Conservation (phyloP, 2,888 invertebrate species). For the Ceraclea dissimilis region DNA sequence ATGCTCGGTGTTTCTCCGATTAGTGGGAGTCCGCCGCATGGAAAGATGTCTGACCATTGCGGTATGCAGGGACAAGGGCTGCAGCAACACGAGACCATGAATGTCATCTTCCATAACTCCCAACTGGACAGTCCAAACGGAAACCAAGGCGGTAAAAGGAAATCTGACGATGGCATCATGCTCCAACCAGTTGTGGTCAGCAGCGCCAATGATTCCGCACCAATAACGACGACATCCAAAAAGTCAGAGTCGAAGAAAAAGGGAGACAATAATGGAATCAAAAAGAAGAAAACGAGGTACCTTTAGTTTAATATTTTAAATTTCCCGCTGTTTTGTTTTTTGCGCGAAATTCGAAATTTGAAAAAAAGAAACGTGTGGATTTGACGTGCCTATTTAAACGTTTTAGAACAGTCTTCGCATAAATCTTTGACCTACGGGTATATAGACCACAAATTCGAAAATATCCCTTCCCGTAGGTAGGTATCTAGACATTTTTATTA, state of each 20-base stretch:
- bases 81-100: constrained; percentile 22
- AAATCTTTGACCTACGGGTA: too few relatives aligned
- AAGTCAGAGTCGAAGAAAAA: constrained; percentile 76
- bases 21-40: constrained; percentile 37
- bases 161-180: constrained; percentile 35
- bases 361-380: too few relatives aligned
- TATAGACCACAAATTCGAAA: too few relatives aligned
- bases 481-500: too few relatives aligned
- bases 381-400: too few relatives aligned
- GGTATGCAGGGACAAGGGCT: constrained; percentile 31
- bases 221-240: constrained; percentile 43
- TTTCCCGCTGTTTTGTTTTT: too few relatives aligned
- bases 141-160: constrained; percentile 32
- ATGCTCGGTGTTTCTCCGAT: constrained; percentile 30
- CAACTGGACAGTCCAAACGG: constrained; percentile 28
- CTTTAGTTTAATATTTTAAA: neutral
- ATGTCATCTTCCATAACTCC: constrained; percentile 24
- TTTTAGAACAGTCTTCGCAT: too few relatives aligned
- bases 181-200: constrained; percentile 37
- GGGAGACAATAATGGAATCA: constrained; percentile 76
- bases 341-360: too few relatives aligned
- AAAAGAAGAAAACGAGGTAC: constrained; percentile 89
- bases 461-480: too few relatives aligned
- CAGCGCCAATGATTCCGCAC: constrained; percentile 38
- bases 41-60: constrained; percentile 38